Evolutionary conservation across 2,888 invertebrate genomes (phyloP), one percentile per base, ranked within the genome.

Genomic region (Thymelicus lineola): DNA sequence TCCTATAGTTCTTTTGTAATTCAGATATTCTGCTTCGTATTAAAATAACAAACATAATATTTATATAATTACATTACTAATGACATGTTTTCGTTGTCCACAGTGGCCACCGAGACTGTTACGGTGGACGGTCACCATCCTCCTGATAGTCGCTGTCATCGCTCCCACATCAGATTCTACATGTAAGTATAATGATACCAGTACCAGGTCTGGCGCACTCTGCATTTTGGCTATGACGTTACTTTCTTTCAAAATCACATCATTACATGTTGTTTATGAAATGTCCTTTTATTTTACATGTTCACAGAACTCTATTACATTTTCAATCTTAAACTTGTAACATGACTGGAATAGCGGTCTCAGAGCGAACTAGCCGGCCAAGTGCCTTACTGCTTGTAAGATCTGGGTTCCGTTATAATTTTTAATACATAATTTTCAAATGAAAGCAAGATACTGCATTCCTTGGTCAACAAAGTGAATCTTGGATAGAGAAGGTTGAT

Each of bases 31-130:
- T 28, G 28, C 5, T 28, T 28, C 3, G 5, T 3, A 28, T 28
- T 28, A 28, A 28, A 28, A 28, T 28, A 28, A 28, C 5, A 2
- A 28, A 3, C 28, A 3, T 28, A 2, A n/a, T n/a, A n/a, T n/a
- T n/a, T n/a, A n/a, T n/a, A n/a, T n/a, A n/a, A n/a, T n/a, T 28
- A 2, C 1, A 28, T 57, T 57, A 14, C 35, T 53, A 10, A 45
- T n/a, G 6, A 35, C n/a, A 57, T 17, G 4, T 38, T 66, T 50
- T 48, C 74, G 73, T 79, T 94, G 87, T 86, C 95, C 95, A 0
- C 94, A 95, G 95, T 93, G 91, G 91, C 95, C 95, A 80, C 95
- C 95, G 81, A 94, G 95, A 86, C 86, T 95, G 85, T 86, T 95
- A 75, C 89, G 92, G 87, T 93, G 95, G 89, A 87, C 91, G 73